phyloP scores from a whole-genome alignment of 1,140 invertebrate species.

The Diprion similis region DNA sequence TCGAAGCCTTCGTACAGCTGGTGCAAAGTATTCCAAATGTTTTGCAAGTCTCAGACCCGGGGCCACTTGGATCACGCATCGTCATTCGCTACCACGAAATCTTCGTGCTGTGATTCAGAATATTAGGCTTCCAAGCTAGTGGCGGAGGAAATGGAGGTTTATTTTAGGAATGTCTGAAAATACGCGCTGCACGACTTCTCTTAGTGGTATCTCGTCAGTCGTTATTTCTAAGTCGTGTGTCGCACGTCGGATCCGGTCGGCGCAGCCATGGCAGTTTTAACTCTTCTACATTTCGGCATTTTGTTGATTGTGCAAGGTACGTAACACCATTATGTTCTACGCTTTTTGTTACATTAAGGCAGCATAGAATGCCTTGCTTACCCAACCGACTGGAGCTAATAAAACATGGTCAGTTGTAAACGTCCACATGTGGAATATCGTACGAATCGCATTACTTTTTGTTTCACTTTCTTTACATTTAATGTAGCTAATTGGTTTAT shows the following conservation, averaged over 20 bases:
- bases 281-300: neutral
- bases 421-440: too few relatives aligned
- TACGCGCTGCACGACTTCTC: conserved; percentile 27
- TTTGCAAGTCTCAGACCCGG: too few relatives aligned
- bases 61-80: neutral
- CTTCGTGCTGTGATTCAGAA: neutral
- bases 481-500: too few relatives aligned
- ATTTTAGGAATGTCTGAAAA: conserved; percentile 47
- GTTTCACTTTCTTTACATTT: too few relatives aligned
- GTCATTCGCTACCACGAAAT: neutral
- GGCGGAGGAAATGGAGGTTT: conserved; percentile 37
- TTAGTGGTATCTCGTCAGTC: neutral
- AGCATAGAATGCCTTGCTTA: too few relatives aligned
- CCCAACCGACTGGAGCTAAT: too few relatives aligned
- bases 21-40: too few relatives aligned
- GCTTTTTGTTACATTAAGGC: too few relatives aligned
- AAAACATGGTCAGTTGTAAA: too few relatives aligned
- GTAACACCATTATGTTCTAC: neutral
- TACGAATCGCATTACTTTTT: too few relatives aligned
- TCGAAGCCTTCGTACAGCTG: too few relatives aligned
- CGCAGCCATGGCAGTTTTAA: conserved; percentile 1
- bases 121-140: conserved; percentile 10
- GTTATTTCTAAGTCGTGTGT: neutral
- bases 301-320: neutral
- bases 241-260: neutral